Percentiles rank a stretch among this genome's conserved stretches.
Conservation (phyloP, 2,797 vertebrate genomes). For the Chaunax sp. region DNA sequence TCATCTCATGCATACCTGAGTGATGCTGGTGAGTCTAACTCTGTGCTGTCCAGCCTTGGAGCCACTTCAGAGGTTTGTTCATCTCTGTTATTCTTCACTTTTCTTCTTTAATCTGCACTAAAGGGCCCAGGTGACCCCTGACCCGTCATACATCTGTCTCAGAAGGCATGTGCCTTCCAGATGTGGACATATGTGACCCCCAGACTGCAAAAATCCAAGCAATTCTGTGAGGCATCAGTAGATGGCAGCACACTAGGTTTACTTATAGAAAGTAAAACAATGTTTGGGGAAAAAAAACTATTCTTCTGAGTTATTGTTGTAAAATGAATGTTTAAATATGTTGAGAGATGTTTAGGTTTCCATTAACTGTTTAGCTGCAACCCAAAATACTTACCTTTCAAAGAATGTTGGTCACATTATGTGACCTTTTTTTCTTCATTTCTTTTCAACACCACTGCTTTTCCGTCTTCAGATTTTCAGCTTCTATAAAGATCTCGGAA, state of each 20-base stretch:
- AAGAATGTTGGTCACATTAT: slow-evolving; percentile 29
- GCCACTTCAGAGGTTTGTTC: slow-evolving; percentile 71
- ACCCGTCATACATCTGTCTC: slow-evolving; percentile 74
- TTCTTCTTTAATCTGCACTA: slow-evolving; percentile 78
- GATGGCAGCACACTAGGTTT: slow-evolving; percentile 66
- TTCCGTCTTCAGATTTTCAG: slow-evolving; percentile 69
- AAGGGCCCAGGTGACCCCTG: slow-evolving; percentile 69
- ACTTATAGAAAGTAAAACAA: slow-evolving; percentile 12
- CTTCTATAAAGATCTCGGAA: slow-evolving; percentile 61
- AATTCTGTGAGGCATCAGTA: slow-evolving; percentile 56
- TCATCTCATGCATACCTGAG: slow-evolving; percentile 32
- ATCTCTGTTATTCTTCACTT: slow-evolving; percentile 72
- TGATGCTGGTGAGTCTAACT: slow-evolving; percentile 46
- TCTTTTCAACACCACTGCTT: not conserved
- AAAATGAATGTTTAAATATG: not conserved
- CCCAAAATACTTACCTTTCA: not conserved
- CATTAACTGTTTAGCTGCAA: no score
- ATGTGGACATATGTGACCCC: slow-evolving; percentile 72
- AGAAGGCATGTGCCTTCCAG: slow-evolving; percentile 81
- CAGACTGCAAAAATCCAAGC: slow-evolving; percentile 9
- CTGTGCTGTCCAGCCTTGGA: slow-evolving; percentile 50
- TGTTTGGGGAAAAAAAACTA: not conserved
- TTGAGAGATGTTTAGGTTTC: not conserved
- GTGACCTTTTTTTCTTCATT: slow-evolving; percentile 35
- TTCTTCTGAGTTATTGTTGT: not conserved